Conservation (phyloP, 2,888 invertebrate genomes). For the Sericinus montela region DNA sequence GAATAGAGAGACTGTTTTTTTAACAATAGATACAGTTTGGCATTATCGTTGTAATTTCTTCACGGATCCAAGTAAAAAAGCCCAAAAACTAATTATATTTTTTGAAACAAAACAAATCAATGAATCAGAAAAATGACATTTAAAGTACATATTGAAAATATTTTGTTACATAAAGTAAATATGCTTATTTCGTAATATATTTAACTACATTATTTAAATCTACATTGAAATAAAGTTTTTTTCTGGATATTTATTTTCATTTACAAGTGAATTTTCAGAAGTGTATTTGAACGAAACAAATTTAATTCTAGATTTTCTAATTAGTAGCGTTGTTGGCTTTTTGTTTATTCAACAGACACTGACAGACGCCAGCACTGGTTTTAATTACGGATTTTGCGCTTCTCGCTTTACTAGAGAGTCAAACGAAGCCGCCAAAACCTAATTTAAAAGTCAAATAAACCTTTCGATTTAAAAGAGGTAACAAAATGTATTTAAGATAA, state of each 20-base stretch:
- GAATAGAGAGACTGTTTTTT: too few species aligned
- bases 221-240: neutral
- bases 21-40: too few species aligned
- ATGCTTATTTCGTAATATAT: too few species aligned
- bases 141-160: too few species aligned
- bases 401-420: conserved; percentile 8
- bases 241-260: conserved; percentile 4
- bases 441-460: conserved; percentile 11
- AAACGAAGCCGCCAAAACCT: conserved; percentile 2
- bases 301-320: conserved; percentile 23
- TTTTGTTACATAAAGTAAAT: too few species aligned
- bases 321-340: conserved; percentile 27
- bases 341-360: conserved; percentile 27
- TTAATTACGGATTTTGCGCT: conserved; percentile 26
- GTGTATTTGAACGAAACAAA: conserved; percentile 6
- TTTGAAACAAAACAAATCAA: too few species aligned
- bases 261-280: neutral
- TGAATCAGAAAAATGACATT: too few species aligned
- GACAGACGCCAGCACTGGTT: conserved; percentile 26
- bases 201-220: neutral
- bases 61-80: too few species aligned
- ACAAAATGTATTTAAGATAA: conserved; percentile 1
- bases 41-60: too few species aligned
- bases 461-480: conserved; percentile 3
- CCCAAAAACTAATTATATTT: too few species aligned